Percentiles rank a stretch among this genome's conserved stretches.
Evolutionary conservation across 1,140 invertebrate species (phyloP).

Genomic region (Mizuhopecten yessoensis): DNA sequence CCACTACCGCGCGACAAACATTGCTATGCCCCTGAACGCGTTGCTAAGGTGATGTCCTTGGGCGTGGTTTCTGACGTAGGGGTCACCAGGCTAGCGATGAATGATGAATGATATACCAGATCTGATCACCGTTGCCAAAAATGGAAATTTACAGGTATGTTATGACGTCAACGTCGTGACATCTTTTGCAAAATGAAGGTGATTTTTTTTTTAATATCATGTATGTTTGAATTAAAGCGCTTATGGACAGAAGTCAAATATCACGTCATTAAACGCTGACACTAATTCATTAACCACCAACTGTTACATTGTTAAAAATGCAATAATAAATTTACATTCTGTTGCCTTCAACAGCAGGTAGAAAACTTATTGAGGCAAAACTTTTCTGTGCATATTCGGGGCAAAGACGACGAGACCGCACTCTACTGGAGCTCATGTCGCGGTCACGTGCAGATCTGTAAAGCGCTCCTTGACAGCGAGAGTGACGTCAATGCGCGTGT

Average conservation of each 20-base stretch:
- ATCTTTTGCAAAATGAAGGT: too few relatives aligned
- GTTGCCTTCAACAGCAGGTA: constrained; percentile 7
- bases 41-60: not conserved
- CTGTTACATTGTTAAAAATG: too few relatives aligned
- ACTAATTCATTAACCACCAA: too few relatives aligned
- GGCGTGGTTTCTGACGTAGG: not conserved
- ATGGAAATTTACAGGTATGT: constrained; percentile 44
- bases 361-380: constrained; percentile 46
- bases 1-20: not conserved
- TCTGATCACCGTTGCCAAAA: constrained; percentile 48
- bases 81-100: not conserved
- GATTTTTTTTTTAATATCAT: too few relatives aligned
- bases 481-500: constrained; percentile 71
- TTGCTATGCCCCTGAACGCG: not conserved
- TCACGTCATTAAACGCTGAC: too few relatives aligned
- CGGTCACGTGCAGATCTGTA: constrained; percentile 68
- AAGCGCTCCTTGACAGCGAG: constrained; percentile 63
- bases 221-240: too few relatives aligned
- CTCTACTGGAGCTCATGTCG: constrained; percentile 75
- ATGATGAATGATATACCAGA: constrained; percentile 40
- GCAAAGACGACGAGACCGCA: constrained; percentile 68
- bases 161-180: too few relatives aligned
- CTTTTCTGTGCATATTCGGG: constrained; percentile 58
- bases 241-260: too few relatives aligned
- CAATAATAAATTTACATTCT: too few relatives aligned